A percentile compares a stretch with the other conserved stretches of the same genome.
Evolutionary conservation across 2,113 vertebrate species (phyloP).

Genomic region (Lagopus leucura): DNA sequence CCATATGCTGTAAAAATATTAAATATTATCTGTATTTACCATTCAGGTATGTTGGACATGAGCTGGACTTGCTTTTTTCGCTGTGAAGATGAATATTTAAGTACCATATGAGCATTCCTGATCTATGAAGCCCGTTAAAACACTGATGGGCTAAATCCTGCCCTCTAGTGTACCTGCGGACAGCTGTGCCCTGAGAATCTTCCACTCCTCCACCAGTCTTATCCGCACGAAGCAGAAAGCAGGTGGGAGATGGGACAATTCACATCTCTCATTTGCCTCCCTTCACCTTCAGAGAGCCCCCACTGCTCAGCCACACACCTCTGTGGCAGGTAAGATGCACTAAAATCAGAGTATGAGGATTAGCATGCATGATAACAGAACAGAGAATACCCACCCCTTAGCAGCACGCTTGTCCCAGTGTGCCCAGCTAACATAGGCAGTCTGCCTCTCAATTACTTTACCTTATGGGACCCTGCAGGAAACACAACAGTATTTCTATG

Average conservation of each 20-base stretch:
- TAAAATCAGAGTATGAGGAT: neutral
- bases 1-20: neutral
- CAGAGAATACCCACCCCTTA: neutral
- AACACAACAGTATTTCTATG: neutral
- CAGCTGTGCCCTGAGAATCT: neutral
- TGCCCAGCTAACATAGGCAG: neutral
- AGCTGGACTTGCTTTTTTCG: neutral
- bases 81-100: neutral
- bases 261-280: rapidly evolving
- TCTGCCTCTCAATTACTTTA: neutral
- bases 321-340: rapidly evolving
- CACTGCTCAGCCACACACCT: neutral
- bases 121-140: neutral
- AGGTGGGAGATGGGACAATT: neutral
- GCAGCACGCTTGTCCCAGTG: neutral
- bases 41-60: neutral
- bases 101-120: neutral
- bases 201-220: neutral
- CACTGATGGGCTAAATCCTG: constrained; percentile 46
- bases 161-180: constrained; percentile 27
- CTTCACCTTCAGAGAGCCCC: neutral
- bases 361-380: rapidly evolving
- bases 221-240: neutral
- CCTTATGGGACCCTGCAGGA: neutral
- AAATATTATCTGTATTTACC: neutral